phyloP scores from a whole-genome alignment of 2,888 invertebrate genomes.

The Oscheius onirici region DNA sequence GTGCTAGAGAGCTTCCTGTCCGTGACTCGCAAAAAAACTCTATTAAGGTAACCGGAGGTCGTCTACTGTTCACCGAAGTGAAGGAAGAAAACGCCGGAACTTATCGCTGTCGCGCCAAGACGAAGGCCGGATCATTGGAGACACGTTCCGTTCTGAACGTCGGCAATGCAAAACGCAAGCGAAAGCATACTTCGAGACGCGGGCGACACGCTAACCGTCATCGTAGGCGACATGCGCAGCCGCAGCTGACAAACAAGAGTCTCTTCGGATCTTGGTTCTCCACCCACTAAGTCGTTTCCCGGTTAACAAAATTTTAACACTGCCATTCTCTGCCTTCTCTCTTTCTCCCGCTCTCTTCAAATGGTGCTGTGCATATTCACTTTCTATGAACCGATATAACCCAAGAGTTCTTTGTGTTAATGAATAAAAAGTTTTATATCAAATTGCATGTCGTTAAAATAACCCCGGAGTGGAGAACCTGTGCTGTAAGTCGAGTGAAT shows the following conservation, averaged over 20 bases:
- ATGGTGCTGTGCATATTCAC: conserved; percentile 39
- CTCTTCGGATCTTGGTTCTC: conserved; percentile 38
- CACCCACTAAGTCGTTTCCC: conserved; percentile 24
- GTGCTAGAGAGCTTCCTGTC: neutral
- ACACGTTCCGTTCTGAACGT: conserved; percentile 66
- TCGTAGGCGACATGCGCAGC: conserved; percentile 47
- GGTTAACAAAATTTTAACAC: conserved; percentile 19
- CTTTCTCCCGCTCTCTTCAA: neutral
- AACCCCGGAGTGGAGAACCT: conserved; percentile 7
- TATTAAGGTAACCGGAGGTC: conserved; percentile 75
- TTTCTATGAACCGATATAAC: conserved; percentile 15
- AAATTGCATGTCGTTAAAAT: neutral
- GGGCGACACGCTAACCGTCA: conserved; percentile 50
- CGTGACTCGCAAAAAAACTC: neutral
- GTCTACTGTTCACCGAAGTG: conserved; percentile 77
- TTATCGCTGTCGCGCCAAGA: conserved; percentile 79
- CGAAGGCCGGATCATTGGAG: conserved; percentile 71
- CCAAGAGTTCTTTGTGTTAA: conserved; percentile 25
- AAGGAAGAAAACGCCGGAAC: conserved; percentile 78
- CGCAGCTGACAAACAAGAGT: conserved; percentile 25
- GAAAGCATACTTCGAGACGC: conserved; percentile 59
- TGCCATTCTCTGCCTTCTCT: conserved; percentile 29
- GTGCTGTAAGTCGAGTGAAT: conserved; percentile 1
- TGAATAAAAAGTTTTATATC: conserved; percentile 22
- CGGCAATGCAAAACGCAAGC: conserved; percentile 68